Percentiles rank a stretch among this genome's conserved stretches.
These are phyloP conservation scores for Patella caerulea DNA, from an alignment of 2,888 invertebrate genomes.

Conservation along the genomic window DNA sequence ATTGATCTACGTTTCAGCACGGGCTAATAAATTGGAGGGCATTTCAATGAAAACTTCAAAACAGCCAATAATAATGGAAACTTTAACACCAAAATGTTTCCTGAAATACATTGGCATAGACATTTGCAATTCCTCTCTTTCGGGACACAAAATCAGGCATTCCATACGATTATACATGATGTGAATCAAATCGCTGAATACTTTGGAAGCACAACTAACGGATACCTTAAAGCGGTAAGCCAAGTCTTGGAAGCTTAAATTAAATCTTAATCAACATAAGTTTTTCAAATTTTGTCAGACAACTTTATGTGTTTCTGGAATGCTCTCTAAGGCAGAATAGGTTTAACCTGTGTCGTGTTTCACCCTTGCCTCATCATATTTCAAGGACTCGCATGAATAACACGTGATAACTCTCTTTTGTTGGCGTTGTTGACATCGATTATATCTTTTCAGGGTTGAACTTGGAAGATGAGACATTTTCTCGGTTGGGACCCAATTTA, in stretches of 20 bases:
- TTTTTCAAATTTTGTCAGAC: neutral
- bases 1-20: constrained; percentile 40
- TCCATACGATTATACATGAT: too few species aligned
- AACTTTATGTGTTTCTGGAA: neutral
- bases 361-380: neutral
- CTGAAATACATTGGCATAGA: constrained; percentile 27
- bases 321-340: neutral
- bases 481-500: neutral
- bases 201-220: too few species aligned
- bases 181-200: too few species aligned
- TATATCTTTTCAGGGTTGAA: too few species aligned
- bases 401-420: too few species aligned
- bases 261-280: neutral
- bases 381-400: too few species aligned
- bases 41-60: constrained; percentile 35
- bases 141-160: constrained; percentile 11
- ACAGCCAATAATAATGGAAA: constrained; percentile 32
- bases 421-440: too few species aligned
- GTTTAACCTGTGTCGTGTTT: neutral
- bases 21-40: constrained; percentile 36
- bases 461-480: too few species aligned
- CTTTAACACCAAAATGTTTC: constrained; percentile 19
- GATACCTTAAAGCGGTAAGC: neutral
- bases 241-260: neutral
- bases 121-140: constrained; percentile 14